Conservation (phyloP, 2,113 vertebrate genomes). For the Gracilinanus agilis region DNA sequence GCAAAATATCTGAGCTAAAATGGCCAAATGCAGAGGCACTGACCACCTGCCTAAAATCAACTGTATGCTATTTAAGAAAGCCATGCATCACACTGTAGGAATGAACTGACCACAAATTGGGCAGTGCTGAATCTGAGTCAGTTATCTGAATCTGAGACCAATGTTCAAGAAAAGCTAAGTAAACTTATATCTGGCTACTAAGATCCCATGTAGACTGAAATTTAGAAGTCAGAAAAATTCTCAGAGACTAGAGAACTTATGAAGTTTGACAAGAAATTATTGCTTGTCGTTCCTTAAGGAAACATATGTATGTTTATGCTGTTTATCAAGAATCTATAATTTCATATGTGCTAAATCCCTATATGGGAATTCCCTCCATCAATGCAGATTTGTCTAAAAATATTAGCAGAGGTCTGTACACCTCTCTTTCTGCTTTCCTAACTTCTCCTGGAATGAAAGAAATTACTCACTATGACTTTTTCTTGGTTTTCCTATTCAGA, state of each 20-base stretch:
- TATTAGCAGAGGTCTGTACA: neutral
- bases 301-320: neutral
- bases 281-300: slow-evolving; percentile 14
- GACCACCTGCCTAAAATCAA: slow-evolving; percentile 45
- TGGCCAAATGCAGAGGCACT: neutral
- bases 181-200: neutral
- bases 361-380: neutral
- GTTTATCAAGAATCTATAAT: neutral
- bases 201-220: neutral
- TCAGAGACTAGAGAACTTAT: slow-evolving; percentile 5
- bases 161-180: neutral
- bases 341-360: neutral
- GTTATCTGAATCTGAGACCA: neutral
- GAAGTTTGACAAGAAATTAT: slow-evolving; percentile 2
- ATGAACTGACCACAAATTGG: neutral
- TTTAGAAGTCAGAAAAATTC: slow-evolving; percentile 34
- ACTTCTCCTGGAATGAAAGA: neutral
- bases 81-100: slow-evolving; percentile 29
- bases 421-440: neutral
- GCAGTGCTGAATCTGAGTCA: neutral
- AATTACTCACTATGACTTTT: neutral
- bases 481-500: neutral
- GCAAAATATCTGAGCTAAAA: slow-evolving; percentile 22
- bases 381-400: neutral
- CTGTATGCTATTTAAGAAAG: slow-evolving; percentile 47